These are phyloP conservation scores for Pectinophora gossypiella DNA, from an alignment of 1,140 invertebrate genomes.

Conservation along the genomic window DNA sequence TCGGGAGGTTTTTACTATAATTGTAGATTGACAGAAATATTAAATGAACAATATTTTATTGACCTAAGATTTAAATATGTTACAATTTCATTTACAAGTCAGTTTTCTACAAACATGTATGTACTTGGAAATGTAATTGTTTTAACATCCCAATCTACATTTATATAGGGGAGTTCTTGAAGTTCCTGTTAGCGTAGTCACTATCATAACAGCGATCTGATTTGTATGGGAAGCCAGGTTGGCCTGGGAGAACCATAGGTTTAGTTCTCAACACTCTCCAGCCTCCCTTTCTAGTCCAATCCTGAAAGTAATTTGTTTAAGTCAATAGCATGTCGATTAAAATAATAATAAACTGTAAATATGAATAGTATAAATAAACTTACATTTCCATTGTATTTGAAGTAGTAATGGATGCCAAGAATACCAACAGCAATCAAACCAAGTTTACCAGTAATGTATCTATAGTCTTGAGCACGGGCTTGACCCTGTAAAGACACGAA, in stretches of 20 bases:
- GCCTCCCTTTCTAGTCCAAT: constrained; percentile 84
- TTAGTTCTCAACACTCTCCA: constrained; percentile 77
- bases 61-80: too few relatives aligned
- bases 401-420: constrained; percentile 80
- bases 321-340: too few relatives aligned
- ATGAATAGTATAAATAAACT: too few relatives aligned
- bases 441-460: constrained; percentile 81
- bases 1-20: too few relatives aligned
- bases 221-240: constrained; percentile 78
- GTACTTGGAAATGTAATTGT: too few relatives aligned
- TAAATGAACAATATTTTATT: too few relatives aligned
- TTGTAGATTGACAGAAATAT: too few relatives aligned
- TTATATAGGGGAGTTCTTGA: constrained; percentile 79
- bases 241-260: constrained; percentile 77
- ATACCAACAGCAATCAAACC: constrained; percentile 68
- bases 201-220: constrained; percentile 74
- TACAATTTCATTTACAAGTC: too few relatives aligned
- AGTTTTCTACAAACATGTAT: too few relatives aligned
- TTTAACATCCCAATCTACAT: too few relatives aligned
- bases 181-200: constrained; percentile 82
- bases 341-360: too few relatives aligned
- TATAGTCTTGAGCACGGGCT: constrained; percentile 68
- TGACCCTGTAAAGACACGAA: constrained; percentile 76
- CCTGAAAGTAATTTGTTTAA: constrained; percentile 55
- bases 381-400: constrained; percentile 87